These are phyloP conservation scores for Acholoe squamosa DNA, from an alignment of 2,888 invertebrate species.

Conservation along the genomic window DNA sequence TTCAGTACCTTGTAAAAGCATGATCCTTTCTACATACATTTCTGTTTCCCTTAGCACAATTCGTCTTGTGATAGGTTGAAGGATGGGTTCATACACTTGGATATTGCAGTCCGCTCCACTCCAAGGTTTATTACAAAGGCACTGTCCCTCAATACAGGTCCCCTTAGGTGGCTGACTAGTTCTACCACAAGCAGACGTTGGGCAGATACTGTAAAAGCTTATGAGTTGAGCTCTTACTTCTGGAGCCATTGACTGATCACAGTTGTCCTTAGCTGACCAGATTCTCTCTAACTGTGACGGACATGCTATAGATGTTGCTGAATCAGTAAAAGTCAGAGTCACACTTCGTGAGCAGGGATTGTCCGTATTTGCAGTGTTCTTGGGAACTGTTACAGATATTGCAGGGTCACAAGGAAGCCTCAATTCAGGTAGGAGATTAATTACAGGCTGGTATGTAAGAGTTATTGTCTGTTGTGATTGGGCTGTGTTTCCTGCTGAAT, in stretches of 20 bases:
- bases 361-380: constrained; percentile 26
- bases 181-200: constrained; percentile 70
- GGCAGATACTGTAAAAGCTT: constrained; percentile 70
- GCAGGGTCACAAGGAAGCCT: constrained; percentile 12
- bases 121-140: constrained; percentile 72
- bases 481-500: not conserved
- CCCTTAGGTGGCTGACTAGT: constrained; percentile 68
- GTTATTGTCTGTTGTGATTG: not conserved
- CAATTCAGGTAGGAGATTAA: not conserved
- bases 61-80: not conserved
- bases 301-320: not conserved
- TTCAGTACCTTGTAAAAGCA: not conserved
- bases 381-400: not conserved
- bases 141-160: constrained; percentile 71
- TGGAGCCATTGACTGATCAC: not conserved
- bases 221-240: not conserved
- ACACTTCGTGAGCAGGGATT: not conserved
- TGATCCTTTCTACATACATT: not conserved
- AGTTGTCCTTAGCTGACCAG: not conserved
- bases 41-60: not conserved
- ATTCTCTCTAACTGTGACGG: not conserved
- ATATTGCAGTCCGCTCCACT: constrained; percentile 70
- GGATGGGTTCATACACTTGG: constrained; percentile 20
- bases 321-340: not conserved
- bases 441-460: not conserved